Evolutionary conservation across 2,113 vertebrate genomes (phyloP), one percentile per base, ranked within the genome.

Genomic region (Uria aalge): DNA sequence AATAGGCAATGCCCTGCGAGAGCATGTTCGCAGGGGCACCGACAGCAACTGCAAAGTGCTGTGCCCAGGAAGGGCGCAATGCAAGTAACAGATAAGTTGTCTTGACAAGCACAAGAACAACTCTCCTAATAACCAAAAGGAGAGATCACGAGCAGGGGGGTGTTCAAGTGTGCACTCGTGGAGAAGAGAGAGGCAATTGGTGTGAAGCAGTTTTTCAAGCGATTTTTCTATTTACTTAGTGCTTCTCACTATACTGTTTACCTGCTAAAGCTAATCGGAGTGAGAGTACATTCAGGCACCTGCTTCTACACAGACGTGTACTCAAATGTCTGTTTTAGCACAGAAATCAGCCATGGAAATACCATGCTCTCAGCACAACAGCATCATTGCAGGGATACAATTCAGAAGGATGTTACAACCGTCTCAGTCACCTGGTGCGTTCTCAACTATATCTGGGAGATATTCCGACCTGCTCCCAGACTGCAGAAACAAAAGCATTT

Each of bases 11-110:
- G 29, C 8, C 32, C n/a, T 1, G 0, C 6, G 8, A 59, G 23
- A 89, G 13, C 3, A 18, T 0, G 1, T 73, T 85, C 0, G 1
- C 32, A 52, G 43, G 24, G 45, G 27, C 43, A 76, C 53, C 0
- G 0, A 77, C 23, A 82, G 38, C 59, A 73, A 43, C 60, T 24
- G 43, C 71, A 4, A 43, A 68, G 60, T 8, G 23, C n/a, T 62
- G 11, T 24, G 48, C 21, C 19, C 34, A 80, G 52, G 30, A 62
- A 41, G 6, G n/a, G 32, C 72, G 38, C 66, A 36, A 41, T 56
- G 27, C 29, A 60, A 79, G n/a, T 13, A 71, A 60, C 7, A 18
- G 14, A 9, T 48, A 53, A 48, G 38, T 10, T 13, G 18, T 41
- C 36, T 40, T 34, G 36, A 94, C 19, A 56, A 73, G 59, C 55